Base-by-base conservation (phyloP, 2,888 invertebrate species). In the Pecten maximus region DNA sequence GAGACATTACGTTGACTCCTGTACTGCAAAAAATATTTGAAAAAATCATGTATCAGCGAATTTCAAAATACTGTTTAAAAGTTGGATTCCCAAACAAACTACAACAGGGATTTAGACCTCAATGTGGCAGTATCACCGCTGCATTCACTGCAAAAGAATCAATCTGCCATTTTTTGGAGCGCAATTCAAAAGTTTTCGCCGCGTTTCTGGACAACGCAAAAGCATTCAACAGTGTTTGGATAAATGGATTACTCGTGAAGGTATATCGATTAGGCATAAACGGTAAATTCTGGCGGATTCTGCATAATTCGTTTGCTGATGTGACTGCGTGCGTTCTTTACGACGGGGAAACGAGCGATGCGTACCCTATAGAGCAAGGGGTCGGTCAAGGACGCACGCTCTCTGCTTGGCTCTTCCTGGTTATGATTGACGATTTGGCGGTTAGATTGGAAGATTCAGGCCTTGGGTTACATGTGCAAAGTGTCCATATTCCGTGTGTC, bases 121-220 rank as follows among this genome's bases (percentile, higher is more conserved):
- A 88, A 88, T 40, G 23, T 88, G 44, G 12, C 44, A 28, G 0
- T 3, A 88, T 88, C 15, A 88, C 88, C 10, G 88, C 88, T 6
- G 88, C 88, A 2, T 88, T 88, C 23, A 88, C 44, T 3, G n/a
- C n/a, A n/a, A n/a, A n/a, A n/a, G n/a, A n/a, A n/a, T n/a, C n/a
- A n/a, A n/a, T n/a, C n/a, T n/a, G 44, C 16, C 88, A 88, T 23
- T 88, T 15, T 88, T 28, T 88, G 28, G 88, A 88, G 15, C 40
- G 88, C 0, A 40, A 88, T 15, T 88, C 19, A 40, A 88, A 87
- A 4, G 87, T 40, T 23, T 87, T 40, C n/a, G 87, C 39, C 15
- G 40, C 87, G 39, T 39, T 87, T 28, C 40, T 40, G 0, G 88
- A 40, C 23, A 88, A 88, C 40, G 40, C 40, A 23, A 44, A 23